Conservation (phyloP, 1,140 invertebrate species). For the Drosophila pachea region DNA sequence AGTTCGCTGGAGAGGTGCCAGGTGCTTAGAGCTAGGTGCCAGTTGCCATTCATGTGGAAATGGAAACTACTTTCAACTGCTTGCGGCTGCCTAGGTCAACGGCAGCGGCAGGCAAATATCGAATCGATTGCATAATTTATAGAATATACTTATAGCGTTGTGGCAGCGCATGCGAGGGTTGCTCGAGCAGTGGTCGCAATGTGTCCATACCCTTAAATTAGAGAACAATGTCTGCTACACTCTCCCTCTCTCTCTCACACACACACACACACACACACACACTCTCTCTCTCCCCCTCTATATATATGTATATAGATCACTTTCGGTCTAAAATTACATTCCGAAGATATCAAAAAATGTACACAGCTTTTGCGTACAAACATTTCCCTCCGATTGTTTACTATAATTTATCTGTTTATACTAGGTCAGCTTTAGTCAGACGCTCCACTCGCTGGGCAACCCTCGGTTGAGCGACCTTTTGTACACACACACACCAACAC, state of each 20-base stretch:
- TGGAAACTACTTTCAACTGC: conserved; percentile 45
- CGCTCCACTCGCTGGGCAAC: neutral
- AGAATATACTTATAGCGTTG: neutral
- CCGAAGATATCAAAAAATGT: no score
- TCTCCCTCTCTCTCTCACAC: no score
- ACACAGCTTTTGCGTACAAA: no score
- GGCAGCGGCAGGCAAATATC: conserved; percentile 10
- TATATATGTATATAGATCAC: no score
- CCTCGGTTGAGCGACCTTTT: neutral
- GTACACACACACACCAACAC: neutral
- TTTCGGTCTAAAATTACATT: no score
- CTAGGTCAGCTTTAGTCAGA: neutral
- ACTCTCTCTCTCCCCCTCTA: no score
- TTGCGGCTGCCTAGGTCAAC: conserved; percentile 37
- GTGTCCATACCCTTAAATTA: no score
- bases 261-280: no score
- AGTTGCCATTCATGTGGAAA: conserved; percentile 58
- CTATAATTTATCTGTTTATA: neutral
- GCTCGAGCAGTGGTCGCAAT: neutral
- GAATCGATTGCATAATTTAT: conserved; percentile 33
- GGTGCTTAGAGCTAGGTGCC: neutral
- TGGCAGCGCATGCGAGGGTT: conserved; percentile 17
- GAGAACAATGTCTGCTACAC: no score
- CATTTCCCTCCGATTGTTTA: neutral
- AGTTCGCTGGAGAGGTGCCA: neutral